Conservation (phyloP, 2,888 invertebrate species). For the Spilosoma lubricipeda region DNA sequence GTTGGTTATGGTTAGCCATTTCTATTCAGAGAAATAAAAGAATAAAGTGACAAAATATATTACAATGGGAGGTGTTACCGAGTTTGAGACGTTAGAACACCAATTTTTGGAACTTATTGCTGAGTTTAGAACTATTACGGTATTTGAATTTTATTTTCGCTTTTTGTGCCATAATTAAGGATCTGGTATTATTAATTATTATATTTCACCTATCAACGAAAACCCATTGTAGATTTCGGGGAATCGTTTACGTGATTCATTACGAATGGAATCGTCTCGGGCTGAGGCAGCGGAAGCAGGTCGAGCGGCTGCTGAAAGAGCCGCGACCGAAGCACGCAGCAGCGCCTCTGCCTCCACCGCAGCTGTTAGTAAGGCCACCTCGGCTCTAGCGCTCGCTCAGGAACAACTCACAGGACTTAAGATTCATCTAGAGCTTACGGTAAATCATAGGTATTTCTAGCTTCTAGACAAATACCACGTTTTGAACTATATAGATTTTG, state of each 20-base stretch:
- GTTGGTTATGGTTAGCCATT: background rate
- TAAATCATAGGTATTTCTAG: too few species aligned
- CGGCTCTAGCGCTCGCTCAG: conserved; percentile 62
- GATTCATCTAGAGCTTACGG: conserved; percentile 72
- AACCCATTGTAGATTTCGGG: conserved; percentile 64
- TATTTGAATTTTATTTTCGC: conserved; percentile 51
- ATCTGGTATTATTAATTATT: background rate
- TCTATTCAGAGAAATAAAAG: background rate
- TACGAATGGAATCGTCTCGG: conserved; percentile 69
- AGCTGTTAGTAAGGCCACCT: conserved; percentile 67
- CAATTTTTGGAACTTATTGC: conserved; percentile 73
- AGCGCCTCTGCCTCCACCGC: conserved; percentile 72
- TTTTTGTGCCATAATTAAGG: background rate
- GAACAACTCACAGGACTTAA: conserved; percentile 69
- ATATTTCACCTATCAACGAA: background rate
- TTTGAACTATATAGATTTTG: background rate
- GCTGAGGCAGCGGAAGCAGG: conserved; percentile 74
- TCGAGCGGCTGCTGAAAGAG: conserved; percentile 66
- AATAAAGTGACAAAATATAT: background rate
- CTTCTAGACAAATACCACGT: background rate
- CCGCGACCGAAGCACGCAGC: conserved; percentile 69
- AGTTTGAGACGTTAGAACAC: conserved; percentile 75
- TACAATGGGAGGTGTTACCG: conserved; percentile 51
- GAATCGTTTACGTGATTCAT: conserved; percentile 68
- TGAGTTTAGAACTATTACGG: conserved; percentile 70